Conservation (phyloP, 1,140 invertebrate species). For the Zaprionus inermis region DNA sequence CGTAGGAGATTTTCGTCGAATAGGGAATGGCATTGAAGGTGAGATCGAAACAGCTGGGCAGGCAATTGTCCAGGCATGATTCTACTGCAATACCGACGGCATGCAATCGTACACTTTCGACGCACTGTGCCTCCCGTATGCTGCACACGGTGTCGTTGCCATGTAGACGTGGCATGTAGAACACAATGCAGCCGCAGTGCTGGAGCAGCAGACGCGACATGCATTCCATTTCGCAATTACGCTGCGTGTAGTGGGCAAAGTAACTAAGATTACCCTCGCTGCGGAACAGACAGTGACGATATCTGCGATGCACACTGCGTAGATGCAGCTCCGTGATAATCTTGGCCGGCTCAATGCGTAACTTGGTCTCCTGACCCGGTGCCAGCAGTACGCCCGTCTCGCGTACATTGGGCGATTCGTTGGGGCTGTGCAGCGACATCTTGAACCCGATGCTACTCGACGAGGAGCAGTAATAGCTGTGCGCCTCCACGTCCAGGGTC, state of each 20-base stretch:
- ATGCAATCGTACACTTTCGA: conserved; percentile 57
- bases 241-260: conserved; percentile 84
- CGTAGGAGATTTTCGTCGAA: conserved; percentile 76
- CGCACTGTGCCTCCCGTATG: conserved; percentile 56
- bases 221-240: conserved; percentile 90
- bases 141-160: conserved; percentile 64
- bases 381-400: conserved; percentile 89
- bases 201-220: conserved; percentile 88
- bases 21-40: conserved; percentile 87
- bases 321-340: conserved; percentile 86
- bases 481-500: conserved; percentile 88
- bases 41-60: conserved; percentile 89
- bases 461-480: conserved; percentile 91
- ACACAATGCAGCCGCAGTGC: conserved; percentile 88
- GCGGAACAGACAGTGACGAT: conserved; percentile 89
- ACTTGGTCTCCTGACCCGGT: conserved; percentile 88
- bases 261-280: conserved; percentile 87
- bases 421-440: conserved; percentile 88
- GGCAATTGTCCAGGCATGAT: conserved; percentile 85
- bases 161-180: conserved; percentile 87
- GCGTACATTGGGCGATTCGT: conserved; percentile 90
- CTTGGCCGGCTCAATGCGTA: conserved; percentile 88
- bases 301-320: conserved; percentile 86
- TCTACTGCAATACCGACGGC: conserved; percentile 46
- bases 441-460: conserved; percentile 91